Evolutionary conservation across 2,888 invertebrate species (phyloP).

Genomic region (Melangyna quadrimaculata): DNA sequence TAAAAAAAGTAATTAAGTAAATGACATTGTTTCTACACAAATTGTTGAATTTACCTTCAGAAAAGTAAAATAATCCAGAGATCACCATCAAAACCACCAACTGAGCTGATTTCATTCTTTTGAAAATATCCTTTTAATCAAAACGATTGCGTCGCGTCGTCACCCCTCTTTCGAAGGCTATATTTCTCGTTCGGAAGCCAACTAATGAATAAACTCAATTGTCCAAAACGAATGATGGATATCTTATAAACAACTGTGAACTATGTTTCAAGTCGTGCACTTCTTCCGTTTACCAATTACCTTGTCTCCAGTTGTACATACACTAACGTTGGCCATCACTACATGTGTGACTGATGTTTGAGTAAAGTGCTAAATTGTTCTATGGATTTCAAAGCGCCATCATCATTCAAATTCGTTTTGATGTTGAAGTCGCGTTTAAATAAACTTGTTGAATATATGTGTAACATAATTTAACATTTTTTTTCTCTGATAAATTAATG

Average conservation of each 20-base stretch:
- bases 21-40: too few relatives aligned
- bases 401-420: not conserved
- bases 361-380: constrained; percentile 65
- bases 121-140: constrained; percentile 24
- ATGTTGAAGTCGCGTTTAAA: constrained; percentile 25
- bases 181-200: constrained; percentile 58
- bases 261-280: constrained; percentile 55
- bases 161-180: constrained; percentile 48
- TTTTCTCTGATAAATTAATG: constrained; percentile 57
- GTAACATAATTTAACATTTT: constrained; percentile 49
- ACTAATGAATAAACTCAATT: constrained; percentile 63
- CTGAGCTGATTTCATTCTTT: constrained; percentile 44
- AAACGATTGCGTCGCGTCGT: not conserved
- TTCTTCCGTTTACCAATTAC: constrained; percentile 52
- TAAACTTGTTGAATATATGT: constrained; percentile 58
- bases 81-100: constrained; percentile 46
- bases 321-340: constrained; percentile 41
- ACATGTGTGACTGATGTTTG: constrained; percentile 34
- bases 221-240: constrained; percentile 57
- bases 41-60: constrained; percentile 72
- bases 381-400: constrained; percentile 37
- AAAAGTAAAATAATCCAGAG: constrained; percentile 78
- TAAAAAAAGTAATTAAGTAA: too few relatives aligned
- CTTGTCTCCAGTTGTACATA: constrained; percentile 55
- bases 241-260: constrained; percentile 24